Percentiles rank a stretch among this genome's conserved stretches.
These are phyloP conservation scores for Disparrhopalites patrizii DNA, from an alignment of 2,888 invertebrate genomes.

Conservation along the genomic window DNA sequence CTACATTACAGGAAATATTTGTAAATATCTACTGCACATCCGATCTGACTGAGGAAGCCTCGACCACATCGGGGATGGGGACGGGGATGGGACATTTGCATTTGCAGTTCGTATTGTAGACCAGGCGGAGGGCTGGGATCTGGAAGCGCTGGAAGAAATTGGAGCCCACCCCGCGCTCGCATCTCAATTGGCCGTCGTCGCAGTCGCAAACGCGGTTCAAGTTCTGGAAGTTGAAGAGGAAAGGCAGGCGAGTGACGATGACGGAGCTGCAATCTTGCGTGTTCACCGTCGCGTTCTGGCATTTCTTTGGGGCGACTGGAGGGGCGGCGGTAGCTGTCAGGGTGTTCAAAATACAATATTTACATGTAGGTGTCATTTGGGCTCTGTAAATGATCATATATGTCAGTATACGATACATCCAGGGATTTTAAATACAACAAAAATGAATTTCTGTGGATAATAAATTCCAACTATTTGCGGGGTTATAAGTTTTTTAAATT, in stretches of 20 bases:
- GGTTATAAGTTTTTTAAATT: too few relatives aligned
- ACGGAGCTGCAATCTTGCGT: slow-evolving; percentile 21
- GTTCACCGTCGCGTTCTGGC: slow-evolving; percentile 22
- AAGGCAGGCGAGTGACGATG: slow-evolving; percentile 29
- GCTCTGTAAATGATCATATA: background rate
- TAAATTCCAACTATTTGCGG: too few relatives aligned
- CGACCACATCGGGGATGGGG: background rate
- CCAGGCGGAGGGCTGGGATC: slow-evolving; percentile 22
- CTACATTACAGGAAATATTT: too few relatives aligned
- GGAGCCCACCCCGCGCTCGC: slow-evolving; percentile 21
- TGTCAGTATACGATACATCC: too few relatives aligned
- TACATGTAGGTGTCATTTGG: background rate
- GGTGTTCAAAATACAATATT: background rate
- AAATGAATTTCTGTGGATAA: too few relatives aligned
- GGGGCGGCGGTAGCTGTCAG: background rate
- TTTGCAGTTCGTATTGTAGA: slow-evolving; percentile 29
- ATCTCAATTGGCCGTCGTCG: slow-evolving; percentile 18
- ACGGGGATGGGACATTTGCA: slow-evolving; percentile 21
- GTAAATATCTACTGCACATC: too few relatives aligned
- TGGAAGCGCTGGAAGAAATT: slow-evolving; percentile 19
- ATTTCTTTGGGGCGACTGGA: background rate
- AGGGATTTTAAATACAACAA: background rate
- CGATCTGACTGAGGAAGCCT: slow-evolving; percentile 2
- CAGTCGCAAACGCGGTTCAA: slow-evolving; percentile 22
- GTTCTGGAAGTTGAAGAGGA: slow-evolving; percentile 26